Conservation (phyloP, 2,797 vertebrate species). For the Pteronotus mesoamericanus region DNA sequence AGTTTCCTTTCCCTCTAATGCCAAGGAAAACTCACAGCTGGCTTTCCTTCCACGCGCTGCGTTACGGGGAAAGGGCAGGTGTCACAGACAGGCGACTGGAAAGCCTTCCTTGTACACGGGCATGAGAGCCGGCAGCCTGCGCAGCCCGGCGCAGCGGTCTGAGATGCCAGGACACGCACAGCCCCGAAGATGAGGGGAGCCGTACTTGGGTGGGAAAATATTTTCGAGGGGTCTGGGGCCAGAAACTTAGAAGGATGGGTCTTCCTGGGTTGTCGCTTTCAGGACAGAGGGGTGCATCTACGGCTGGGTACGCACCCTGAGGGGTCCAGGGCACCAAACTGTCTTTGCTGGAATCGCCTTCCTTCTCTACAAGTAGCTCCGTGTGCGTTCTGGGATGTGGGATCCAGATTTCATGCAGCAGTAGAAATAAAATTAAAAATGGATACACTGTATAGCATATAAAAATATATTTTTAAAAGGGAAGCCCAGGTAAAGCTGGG, state of each 20-base stretch:
- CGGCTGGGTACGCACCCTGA: not conserved
- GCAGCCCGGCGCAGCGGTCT: conserved; percentile 2
- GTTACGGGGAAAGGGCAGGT: not conserved
- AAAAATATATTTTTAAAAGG: not conserved
- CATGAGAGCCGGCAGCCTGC: not conserved
- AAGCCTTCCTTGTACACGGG: not conserved
- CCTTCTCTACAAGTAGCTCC: not conserved
- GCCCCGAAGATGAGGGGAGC: conserved; percentile 35
- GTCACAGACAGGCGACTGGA: not conserved
- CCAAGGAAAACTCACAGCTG: not conserved
- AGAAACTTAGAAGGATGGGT: not conserved
- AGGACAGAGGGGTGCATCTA: not conserved
- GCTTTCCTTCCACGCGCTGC: not conserved
- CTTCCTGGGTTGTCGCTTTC: not conserved
- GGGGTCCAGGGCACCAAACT: not conserved
- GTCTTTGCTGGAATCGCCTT: not conserved
- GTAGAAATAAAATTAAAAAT: not conserved
- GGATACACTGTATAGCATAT: not conserved
- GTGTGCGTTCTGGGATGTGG: not conserved
- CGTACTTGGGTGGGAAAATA: conserved; percentile 13
- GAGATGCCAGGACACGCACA: not conserved
- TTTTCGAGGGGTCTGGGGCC: conserved; percentile 15
- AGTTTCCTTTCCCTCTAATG: not conserved
- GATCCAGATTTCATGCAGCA: not conserved
- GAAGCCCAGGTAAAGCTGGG: not conserved